Conservation (phyloP, 2,113 vertebrate genomes). For the Epinephelus cyanopodus region DNA sequence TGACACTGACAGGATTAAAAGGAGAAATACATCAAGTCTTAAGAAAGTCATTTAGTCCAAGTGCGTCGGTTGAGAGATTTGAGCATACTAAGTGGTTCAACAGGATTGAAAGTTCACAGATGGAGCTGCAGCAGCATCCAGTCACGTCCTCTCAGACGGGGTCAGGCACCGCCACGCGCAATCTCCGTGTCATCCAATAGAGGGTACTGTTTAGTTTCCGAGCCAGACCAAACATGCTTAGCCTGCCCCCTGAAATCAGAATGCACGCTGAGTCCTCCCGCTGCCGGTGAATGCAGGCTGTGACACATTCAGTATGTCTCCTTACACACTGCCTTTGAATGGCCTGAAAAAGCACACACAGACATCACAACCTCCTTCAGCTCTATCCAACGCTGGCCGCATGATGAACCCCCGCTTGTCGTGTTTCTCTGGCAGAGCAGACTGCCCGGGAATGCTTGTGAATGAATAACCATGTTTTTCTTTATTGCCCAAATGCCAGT, state of each 20-base stretch:
- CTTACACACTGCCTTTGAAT: slow-evolving; percentile 13
- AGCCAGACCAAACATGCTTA: slow-evolving; percentile 52
- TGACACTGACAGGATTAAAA: slow-evolving; percentile 51
- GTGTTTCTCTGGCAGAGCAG: not conserved
- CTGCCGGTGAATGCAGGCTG: slow-evolving; percentile 51
- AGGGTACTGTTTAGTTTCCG: slow-evolving; percentile 84
- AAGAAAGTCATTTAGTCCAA: slow-evolving; percentile 33
- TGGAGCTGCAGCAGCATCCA: not conserved
- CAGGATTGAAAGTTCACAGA: slow-evolving; percentile 20
- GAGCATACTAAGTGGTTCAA: not conserved
- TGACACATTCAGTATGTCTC: slow-evolving; percentile 43
- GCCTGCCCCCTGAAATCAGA: slow-evolving; percentile 44
- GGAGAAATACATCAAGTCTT: not conserved
- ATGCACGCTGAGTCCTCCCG: slow-evolving; percentile 47
- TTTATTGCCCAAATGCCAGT: not conserved
- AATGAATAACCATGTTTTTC: slow-evolving; percentile 27
- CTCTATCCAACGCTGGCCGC: slow-evolving; percentile 25
- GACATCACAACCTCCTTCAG: slow-evolving; percentile 30
- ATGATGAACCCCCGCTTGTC: slow-evolving; percentile 33
- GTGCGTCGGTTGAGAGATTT: not conserved
- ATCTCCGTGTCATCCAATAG: slow-evolving; percentile 80
- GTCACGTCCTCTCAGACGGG: not conserved
- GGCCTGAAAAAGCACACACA: slow-evolving; percentile 29
- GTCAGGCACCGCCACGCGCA: slow-evolving; percentile 46
- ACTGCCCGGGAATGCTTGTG: slow-evolving; percentile 12